Conservation (phyloP, 1,140 invertebrate genomes). For the Sminthurides bifidus region DNA sequence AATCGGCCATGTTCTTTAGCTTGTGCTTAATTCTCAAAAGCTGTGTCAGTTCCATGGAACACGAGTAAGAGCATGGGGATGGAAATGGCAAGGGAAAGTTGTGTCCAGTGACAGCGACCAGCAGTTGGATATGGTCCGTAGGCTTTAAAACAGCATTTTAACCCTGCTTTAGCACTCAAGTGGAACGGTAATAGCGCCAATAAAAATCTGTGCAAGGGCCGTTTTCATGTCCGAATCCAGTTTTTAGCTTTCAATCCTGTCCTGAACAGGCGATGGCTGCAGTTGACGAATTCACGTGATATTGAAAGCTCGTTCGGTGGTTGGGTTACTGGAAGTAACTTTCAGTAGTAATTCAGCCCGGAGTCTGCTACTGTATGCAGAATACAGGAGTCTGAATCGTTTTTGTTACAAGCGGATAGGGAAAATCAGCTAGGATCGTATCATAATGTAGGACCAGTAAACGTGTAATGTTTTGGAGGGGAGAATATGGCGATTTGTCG, state of each 20-base stretch:
- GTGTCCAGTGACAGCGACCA: background rate
- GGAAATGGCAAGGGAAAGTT: background rate
- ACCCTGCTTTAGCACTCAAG: constrained; percentile 25
- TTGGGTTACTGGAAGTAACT: background rate
- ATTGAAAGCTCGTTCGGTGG: background rate
- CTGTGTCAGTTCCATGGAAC: too few relatives aligned
- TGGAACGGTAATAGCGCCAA: constrained; percentile 22
- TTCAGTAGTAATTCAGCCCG: too few relatives aligned
- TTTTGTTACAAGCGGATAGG: too few relatives aligned
- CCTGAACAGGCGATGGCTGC: background rate
- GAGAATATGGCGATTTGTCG: too few relatives aligned
- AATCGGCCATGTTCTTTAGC: too few relatives aligned
- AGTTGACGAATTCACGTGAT: background rate
- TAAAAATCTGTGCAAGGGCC: constrained; percentile 9
- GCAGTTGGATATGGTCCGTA: background rate
- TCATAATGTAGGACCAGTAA: too few relatives aligned
- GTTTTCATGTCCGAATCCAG: background rate
- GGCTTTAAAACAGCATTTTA: constrained; percentile 23
- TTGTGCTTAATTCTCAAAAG: too few relatives aligned
- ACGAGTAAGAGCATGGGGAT: background rate
- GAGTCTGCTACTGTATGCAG: too few relatives aligned
- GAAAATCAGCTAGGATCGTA: too few relatives aligned
- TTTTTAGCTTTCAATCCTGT: background rate
- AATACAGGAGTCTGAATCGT: too few relatives aligned
- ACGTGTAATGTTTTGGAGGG: too few relatives aligned